Conservation (phyloP, 1,140 invertebrate genomes). For the Babylonia areolata region DNA sequence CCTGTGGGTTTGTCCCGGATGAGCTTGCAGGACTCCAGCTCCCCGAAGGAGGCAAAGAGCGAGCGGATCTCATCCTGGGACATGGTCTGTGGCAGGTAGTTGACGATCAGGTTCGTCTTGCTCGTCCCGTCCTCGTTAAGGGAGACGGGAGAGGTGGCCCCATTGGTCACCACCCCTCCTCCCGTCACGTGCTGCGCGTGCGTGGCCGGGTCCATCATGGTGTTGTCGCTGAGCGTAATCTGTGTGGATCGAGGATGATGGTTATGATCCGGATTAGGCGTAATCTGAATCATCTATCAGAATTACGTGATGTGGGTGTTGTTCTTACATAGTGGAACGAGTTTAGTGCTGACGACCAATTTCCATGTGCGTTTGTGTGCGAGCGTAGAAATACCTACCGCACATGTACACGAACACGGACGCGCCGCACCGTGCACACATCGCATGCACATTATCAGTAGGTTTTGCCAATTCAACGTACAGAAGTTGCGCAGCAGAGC, state of each 20-base stretch:
- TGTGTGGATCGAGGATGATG: constrained; percentile 24
- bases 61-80: constrained; percentile 99
- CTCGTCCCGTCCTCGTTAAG: constrained; percentile 84
- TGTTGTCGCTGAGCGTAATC: constrained; percentile 61
- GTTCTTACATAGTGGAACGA: too few relatives aligned
- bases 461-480: too few relatives aligned
- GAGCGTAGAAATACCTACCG: too few relatives aligned
- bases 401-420: too few relatives aligned
- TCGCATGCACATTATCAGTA: too few relatives aligned
- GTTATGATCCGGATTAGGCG: too few relatives aligned
- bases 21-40: constrained; percentile 99
- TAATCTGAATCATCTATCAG: too few relatives aligned
- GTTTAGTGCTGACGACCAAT: too few relatives aligned
- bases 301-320: too few relatives aligned
- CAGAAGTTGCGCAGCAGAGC: too few relatives aligned
- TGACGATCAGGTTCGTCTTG: constrained; percentile 98
- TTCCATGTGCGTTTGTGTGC: too few relatives aligned
- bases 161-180: constrained; percentile 54
- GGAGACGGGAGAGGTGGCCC: constrained; percentile 61
- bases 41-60: constrained; percentile 97
- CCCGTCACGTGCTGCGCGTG: constrained; percentile 36
- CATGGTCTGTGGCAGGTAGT: constrained; percentile 99
- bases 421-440: too few relatives aligned
- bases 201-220: constrained; percentile 56
- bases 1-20: constrained; percentile 99